Conservation (phyloP, 35 echinoderm and acorn worm genomes). For the Anneissia japonica region DNA sequence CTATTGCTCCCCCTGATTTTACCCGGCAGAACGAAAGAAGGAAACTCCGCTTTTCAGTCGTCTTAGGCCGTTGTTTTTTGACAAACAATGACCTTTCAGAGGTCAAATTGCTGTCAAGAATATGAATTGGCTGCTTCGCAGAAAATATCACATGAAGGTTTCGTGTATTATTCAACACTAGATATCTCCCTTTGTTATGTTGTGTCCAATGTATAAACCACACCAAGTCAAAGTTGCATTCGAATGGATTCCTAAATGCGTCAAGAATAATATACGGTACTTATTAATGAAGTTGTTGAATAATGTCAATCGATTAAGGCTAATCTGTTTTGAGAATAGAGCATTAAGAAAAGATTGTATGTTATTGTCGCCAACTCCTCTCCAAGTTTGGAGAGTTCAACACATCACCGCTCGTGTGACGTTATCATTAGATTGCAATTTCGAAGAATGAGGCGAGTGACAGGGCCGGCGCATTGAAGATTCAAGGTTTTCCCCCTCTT, state of each 20-base stretch:
- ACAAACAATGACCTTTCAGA: too few relatives aligned
- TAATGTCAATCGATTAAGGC: neutral
- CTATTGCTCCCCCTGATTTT: too few relatives aligned
- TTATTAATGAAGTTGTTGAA: neutral
- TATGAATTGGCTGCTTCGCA: too few relatives aligned
- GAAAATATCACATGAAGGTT: too few relatives aligned
- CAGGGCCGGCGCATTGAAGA: too few relatives aligned
- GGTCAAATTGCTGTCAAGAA: too few relatives aligned
- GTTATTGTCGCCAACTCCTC: neutral
- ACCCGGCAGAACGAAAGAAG: too few relatives aligned
- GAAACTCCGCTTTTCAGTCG: too few relatives aligned
- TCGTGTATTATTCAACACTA: too few relatives aligned
- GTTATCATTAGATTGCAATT: neutral
- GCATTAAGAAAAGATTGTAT: neutral
- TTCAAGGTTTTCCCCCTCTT: too few relatives aligned
- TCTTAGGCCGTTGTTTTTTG: too few relatives aligned
- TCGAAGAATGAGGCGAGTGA: neutral
- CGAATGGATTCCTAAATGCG: neutral
- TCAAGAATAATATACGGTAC: too few relatives aligned
- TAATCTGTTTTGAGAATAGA: neutral
- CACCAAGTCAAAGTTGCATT: neutral
- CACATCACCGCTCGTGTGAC: neutral
- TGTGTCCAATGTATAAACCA: neutral
- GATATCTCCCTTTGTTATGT: neutral
- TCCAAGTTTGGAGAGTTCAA: neutral